These are phyloP conservation scores for Hybos culiciformis DNA, from an alignment of 2,888 invertebrate species.

Conservation along the genomic window DNA sequence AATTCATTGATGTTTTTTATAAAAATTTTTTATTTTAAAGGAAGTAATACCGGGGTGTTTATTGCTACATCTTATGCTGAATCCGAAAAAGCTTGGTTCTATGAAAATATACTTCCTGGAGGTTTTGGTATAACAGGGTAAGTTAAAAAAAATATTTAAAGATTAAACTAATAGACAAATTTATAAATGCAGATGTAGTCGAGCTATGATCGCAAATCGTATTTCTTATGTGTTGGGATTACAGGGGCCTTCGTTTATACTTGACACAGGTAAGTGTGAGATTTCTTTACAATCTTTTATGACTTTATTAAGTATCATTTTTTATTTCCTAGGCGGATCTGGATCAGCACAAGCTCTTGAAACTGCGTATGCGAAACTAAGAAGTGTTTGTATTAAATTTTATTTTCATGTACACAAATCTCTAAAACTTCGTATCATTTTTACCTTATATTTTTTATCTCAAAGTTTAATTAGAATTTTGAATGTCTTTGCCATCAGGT, in stretches of 20 bases:
- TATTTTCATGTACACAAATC: too few relatives aligned
- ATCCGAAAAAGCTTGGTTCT: slow-evolving; percentile 48
- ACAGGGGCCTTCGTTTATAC: slow-evolving; percentile 61
- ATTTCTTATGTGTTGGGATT: slow-evolving; percentile 73
- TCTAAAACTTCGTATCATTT: too few relatives aligned
- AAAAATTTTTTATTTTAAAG: too few relatives aligned
- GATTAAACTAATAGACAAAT: not conserved
- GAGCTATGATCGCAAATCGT: slow-evolving; percentile 78
- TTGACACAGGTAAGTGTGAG: too few relatives aligned
- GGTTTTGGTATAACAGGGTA: slow-evolving; percentile 24
- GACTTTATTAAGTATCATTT: too few relatives aligned
- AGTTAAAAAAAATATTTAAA: not conserved
- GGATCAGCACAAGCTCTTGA: slow-evolving; percentile 73
- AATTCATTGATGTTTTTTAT: too few relatives aligned
- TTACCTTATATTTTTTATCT: too few relatives aligned
- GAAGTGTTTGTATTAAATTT: slow-evolving; percentile 48
- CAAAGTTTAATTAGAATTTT: too few relatives aligned
- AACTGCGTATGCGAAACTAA: slow-evolving; percentile 56
- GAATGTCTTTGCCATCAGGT: too few relatives aligned
- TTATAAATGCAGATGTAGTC: slow-evolving; percentile 47
- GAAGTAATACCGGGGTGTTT: slow-evolving; percentile 51
- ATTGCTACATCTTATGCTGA: slow-evolving; percentile 53
- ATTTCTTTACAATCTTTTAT: too few relatives aligned
- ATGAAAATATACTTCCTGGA: slow-evolving; percentile 40
- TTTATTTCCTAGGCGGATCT: slow-evolving; percentile 84